A percentile compares a stretch with the other conserved stretches of the same genome.
phyloP scores from a whole-genome alignment of 2,797 vertebrate species.

The Dicrostonyx torquatus region DNA sequence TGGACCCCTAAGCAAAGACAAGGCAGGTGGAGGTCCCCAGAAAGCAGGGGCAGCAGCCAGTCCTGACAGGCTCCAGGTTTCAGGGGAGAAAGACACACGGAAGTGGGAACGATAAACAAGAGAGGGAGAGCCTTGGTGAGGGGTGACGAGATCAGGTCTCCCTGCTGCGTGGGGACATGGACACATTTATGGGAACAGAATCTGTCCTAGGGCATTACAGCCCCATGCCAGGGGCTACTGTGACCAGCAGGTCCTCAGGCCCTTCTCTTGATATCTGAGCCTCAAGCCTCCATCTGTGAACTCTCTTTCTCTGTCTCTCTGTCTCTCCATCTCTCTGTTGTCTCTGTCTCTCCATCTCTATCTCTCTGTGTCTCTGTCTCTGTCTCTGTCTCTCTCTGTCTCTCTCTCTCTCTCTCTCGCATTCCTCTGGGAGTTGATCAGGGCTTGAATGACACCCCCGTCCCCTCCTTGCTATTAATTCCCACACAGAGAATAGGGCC shows the following conservation, averaged over 20 bases:
- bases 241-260: conserved; percentile 65
- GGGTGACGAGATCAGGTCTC: background rate
- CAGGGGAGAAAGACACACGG: background rate
- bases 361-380: conserved; percentile 57
- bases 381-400: conserved; percentile 29
- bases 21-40: background rate
- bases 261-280: conserved; percentile 80
- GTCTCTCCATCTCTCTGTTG: background rate
- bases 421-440: conserved; percentile 89
- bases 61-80: background rate
- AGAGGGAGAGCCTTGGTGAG: background rate
- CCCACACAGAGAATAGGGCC: conserved; percentile 88
- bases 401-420: conserved; percentile 72
- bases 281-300: background rate
- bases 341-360: background rate
- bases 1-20: background rate
- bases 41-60: background rate
- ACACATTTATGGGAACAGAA: background rate
- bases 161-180: background rate
- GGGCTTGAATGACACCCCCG: conserved; percentile 90
- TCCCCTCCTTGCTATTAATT: conserved; percentile 91
- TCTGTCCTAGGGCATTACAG: fast-evolving
- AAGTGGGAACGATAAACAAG: conserved; percentile 8
- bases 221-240: conserved; percentile 25
- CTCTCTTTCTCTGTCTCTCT: conserved; percentile 76